Evolutionary conservation across 2,888 invertebrate species (phyloP).

Genomic region (Dryomyza anilis): DNA sequence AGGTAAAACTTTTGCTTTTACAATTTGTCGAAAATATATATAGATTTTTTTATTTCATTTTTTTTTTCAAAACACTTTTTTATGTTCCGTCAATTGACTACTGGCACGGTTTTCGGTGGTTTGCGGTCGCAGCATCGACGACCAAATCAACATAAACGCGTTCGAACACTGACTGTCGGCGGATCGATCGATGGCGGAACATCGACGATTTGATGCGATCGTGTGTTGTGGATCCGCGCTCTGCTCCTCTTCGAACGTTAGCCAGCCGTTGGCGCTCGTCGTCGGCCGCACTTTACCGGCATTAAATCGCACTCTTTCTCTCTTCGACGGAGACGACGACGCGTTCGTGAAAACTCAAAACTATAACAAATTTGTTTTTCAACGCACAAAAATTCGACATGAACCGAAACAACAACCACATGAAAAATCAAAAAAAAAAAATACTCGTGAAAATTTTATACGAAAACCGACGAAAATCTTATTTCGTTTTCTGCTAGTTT

Average conservation of each 20-base stretch:
- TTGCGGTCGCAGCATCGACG: conserved; percentile 5
- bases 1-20: too few relatives aligned
- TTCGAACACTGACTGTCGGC: conserved; percentile 19
- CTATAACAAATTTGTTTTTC: too few relatives aligned
- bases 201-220: not conserved
- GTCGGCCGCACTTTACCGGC: conserved; percentile 5
- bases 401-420: conserved; percentile 1
- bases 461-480: not conserved
- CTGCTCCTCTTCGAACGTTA: conserved; percentile 11
- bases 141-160: conserved; percentile 22
- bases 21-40: too few relatives aligned
- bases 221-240: conserved; percentile 11
- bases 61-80: conserved; percentile 3
- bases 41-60: too few relatives aligned
- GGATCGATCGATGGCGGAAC: conserved; percentile 13
- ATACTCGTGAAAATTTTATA: not conserved
- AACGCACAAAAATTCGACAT: too few relatives aligned
- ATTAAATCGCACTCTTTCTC: not conserved
- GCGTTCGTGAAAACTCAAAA: too few relatives aligned
- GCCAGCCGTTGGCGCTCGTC: conserved; percentile 23
- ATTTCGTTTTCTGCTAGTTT: conserved; percentile 1
- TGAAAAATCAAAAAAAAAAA: not conserved
- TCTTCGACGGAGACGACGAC: not conserved
- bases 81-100: conserved; percentile 10
- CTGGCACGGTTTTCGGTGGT: not conserved